These are phyloP conservation scores for Ptychodera flava DNA, from an alignment of 35 echinoderm and acorn worm species.

Conservation along the genomic window DNA sequence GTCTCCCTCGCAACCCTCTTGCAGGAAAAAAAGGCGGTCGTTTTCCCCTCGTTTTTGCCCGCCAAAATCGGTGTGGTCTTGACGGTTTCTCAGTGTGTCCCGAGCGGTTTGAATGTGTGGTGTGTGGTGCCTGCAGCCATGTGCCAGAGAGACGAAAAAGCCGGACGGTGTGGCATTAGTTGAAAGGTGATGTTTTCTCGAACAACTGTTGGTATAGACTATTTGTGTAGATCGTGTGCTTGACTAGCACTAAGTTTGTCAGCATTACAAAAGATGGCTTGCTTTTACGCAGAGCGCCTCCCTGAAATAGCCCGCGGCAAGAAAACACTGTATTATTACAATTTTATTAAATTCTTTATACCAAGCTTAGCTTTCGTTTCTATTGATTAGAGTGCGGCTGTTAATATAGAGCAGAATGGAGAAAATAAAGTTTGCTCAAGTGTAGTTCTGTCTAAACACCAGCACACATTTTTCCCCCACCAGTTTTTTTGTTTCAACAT, in stretches of 20 bases:
- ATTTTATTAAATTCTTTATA: background rate
- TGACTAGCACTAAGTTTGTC: background rate
- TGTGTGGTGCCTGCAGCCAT: background rate
- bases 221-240: background rate
- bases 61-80: background rate
- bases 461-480: background rate
- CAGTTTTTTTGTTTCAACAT: conserved; percentile 1
- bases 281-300: background rate
- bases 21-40: no score
- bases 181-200: background rate
- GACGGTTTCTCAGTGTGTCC: background rate
- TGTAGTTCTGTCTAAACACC: background rate
- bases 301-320: background rate
- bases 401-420: background rate
- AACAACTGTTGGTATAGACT: background rate
- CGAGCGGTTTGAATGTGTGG: background rate
- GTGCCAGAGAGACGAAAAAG: background rate
- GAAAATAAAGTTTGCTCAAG: conserved; percentile 1
- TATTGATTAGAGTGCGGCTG: background rate
- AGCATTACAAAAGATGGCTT: background rate
- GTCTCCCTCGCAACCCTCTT: no score
- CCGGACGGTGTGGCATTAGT: background rate
- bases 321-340: conserved; percentile 2
- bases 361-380: background rate
- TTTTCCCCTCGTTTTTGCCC: background rate